Evolutionary conservation across 2,113 vertebrate genomes (phyloP), one percentile per base, ranked within the genome.

Genomic region (Phylloscopus whistleri): DNA sequence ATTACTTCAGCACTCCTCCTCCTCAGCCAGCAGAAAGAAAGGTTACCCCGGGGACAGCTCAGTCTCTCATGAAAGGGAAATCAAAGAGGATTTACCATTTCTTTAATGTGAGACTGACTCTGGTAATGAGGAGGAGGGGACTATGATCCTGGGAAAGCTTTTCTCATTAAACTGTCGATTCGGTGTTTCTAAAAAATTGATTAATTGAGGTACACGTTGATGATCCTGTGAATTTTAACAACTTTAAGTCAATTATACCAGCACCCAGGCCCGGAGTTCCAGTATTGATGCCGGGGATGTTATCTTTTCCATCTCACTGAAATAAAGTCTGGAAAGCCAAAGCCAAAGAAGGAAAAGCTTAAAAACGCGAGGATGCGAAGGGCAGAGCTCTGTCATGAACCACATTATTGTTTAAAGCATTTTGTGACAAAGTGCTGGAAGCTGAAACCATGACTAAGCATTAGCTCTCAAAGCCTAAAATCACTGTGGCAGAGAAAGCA

Each of bases 101-200:
- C 93, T 93, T 91, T 94, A 91, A 93, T 52, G 30, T 93, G 63
- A 83, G 63, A 14, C 78, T 74, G 89, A 39, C 46, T 91, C 75
- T 72, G 0, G 1, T 79, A 94, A 96, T 37, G 84, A 94, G 76
- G 73, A 96, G 93, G 92, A 91, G 92, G 93, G 31, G 53, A 82
- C 84, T 89, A 28, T 59, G 87, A 91, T 90, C 72, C 77, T 87
- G 66, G 55, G 84, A 95, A 94, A 96, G 75, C 87, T 90, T 80
- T 78, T 86, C 95, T 96, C 95, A 89, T 96, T 95, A 95, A 96
- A 75, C 78, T 88, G 86, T 94, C 87, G 3, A 88, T 95, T 95
- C 53, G 22, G 58, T 68, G 56, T 83, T 94, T 69, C 87, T 91
- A 66, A 92, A 93, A 93, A 86, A 93, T 88, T 89, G 92, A 97